Conservation (phyloP, 2,797 vertebrate genomes). For the Paguma larvata region DNA sequence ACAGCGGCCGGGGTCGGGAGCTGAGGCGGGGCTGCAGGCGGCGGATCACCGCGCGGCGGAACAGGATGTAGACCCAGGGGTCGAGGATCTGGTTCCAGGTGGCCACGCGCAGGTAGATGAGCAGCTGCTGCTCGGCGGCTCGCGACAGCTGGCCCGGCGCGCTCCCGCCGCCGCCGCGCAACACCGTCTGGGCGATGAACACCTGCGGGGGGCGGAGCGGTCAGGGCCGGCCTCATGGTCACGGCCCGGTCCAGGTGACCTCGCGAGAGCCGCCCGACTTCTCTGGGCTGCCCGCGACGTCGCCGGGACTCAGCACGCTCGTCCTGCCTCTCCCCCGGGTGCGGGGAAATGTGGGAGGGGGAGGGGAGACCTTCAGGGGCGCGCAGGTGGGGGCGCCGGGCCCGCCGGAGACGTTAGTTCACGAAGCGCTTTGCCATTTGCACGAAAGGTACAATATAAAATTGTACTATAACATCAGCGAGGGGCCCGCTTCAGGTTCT, state of each 20-base stretch:
- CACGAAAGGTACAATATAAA: neutral
- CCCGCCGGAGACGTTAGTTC: no score
- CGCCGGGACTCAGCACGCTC: no score
- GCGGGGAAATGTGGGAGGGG: neutral
- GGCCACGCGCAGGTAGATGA: conserved; percentile 95
- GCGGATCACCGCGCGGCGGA: conserved; percentile 93
- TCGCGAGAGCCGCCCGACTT: neutral
- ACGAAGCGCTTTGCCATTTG: no score
- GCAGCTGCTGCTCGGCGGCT: conserved; percentile 86
- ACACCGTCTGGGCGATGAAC: conserved; percentile 92
- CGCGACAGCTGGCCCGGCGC: conserved; percentile 43
- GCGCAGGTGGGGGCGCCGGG: no score
- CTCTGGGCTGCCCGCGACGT: neutral
- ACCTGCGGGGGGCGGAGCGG: conserved; percentile 87
- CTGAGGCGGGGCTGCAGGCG: conserved; percentile 90
- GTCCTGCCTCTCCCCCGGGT: neutral
- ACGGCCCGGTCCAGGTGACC: neutral
- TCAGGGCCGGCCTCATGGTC: no score
- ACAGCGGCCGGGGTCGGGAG: conserved; percentile 85
- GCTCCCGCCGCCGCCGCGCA: conserved; percentile 78
- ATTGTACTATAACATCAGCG: neutral
- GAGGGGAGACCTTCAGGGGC: neutral
- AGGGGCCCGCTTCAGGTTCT: rapidly evolving
- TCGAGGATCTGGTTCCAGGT: conserved; percentile 99
- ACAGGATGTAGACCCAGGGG: conserved; percentile 98